Evolutionary conservation across 2,797 vertebrate genomes (phyloP), one percentile per base, ranked within the genome.

Genomic region (Gymnothorax reevesii): DNA sequence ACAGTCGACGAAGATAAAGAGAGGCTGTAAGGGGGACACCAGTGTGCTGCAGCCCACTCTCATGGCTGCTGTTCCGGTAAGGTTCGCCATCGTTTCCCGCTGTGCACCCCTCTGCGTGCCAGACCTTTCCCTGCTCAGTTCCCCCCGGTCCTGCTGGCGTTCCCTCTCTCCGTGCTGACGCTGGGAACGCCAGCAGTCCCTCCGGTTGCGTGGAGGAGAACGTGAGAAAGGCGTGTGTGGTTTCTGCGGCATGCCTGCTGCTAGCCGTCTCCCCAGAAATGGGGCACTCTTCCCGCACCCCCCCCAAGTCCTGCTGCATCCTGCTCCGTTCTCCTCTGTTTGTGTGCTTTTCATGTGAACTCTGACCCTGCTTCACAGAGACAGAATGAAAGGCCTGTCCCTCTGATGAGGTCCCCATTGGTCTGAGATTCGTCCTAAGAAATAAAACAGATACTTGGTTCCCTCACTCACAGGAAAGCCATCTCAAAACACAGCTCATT

Each of bases 1-100:
- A 69, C 89, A 99, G 98, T 99, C 98, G 42, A 96, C 97, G 49
- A 99, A 98, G 96, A 99, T 99, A 92, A 99, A 99, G 94, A 97
- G 95, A 92, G 98, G 98, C 94, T 99, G 97, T 93, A 97, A 96
- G 91, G 98, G 98, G 85, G 98, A 99, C 90, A 94, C 96, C 87
- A 97, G 96, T 60, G 90, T 95, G 54, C 94, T 99, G 89, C 96
- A 95, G 86, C 98, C 98, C 85, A 99, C 97, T 10, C 93, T 99
- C 83, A 98, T 99, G 97, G 98, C 97, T 86, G 97, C 98, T 75
- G 98, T 99, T 55, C 97, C 97, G 66, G 96, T 97, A 92, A 95
- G 96, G 89, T 20, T 71, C 8, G 52, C 60, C n/a, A 2, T 42
- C 22, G 66, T 84, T 69, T 25, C 52, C 57, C n/a, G 64, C n/a